These are phyloP conservation scores for Salarias fasciatus DNA, from an alignment of 2,797 vertebrate genomes.

Conservation along the genomic window DNA sequence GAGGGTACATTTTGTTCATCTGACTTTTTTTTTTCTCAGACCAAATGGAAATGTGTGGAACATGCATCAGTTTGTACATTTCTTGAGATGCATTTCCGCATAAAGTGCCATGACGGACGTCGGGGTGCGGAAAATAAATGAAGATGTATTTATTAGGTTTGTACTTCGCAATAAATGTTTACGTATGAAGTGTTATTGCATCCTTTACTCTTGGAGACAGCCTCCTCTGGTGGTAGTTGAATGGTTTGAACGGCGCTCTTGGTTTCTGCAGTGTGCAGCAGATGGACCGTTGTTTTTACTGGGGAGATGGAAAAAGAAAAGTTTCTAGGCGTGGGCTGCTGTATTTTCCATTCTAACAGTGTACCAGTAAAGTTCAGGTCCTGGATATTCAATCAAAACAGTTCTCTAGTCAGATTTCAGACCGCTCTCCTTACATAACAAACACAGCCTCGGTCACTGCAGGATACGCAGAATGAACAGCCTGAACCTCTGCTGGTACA, in stretches of 20 bases:
- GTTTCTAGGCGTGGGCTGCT: constrained; percentile 59
- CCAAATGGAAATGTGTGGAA: too few relatives aligned
- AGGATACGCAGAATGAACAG: constrained; percentile 6
- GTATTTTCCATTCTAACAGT: constrained; percentile 76
- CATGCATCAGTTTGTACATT: too few relatives aligned
- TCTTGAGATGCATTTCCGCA: too few relatives aligned
- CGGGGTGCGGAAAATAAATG: too few relatives aligned
- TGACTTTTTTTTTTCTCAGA: too few relatives aligned
- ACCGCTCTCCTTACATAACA: constrained; percentile 66
- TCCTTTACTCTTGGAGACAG: constrained; percentile 1
- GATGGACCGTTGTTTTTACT: constrained; percentile 59
- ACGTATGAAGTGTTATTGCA: too few relatives aligned
- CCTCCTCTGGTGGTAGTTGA: constrained; percentile 11
- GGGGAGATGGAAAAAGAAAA: constrained; percentile 56
- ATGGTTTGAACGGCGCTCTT: constrained; percentile 24
- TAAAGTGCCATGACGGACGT: too few relatives aligned
- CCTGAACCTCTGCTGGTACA: constrained; percentile 10
- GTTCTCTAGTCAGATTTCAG: constrained; percentile 59
- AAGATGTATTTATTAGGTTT: too few relatives aligned
- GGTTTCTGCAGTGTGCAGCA: constrained; percentile 38
- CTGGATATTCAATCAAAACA: constrained; percentile 68
- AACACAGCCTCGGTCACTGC: constrained; percentile 42
- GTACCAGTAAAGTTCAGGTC: constrained; percentile 64
- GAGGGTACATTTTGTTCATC: too few relatives aligned
- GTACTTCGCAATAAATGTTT: too few relatives aligned